phyloP scores from a whole-genome alignment of 1,140 invertebrate genomes.

The Camponotus floridanus region DNA sequence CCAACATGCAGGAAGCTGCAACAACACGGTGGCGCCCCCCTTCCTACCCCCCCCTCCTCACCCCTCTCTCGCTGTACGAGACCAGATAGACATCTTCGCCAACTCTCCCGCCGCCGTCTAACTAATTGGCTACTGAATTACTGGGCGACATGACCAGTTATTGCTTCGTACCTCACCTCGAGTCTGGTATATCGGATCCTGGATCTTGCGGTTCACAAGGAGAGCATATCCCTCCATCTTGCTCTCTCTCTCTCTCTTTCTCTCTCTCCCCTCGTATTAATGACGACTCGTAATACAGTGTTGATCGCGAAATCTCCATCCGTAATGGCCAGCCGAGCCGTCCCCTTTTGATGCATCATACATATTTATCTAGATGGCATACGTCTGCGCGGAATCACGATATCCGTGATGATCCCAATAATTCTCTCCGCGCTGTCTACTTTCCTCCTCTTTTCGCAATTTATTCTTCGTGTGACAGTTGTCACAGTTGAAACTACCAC shows the following conservation, averaged over 20 bases:
- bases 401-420: not conserved
- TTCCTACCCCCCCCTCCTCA: conserved; percentile 46
- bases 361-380: conserved; percentile 55
- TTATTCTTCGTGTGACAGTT: not conserved
- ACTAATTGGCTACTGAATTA: conserved; percentile 84
- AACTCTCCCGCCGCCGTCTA: conserved; percentile 77
- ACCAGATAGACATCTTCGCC: conserved; percentile 80
- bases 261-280: conserved; percentile 49
- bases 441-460: not conserved
- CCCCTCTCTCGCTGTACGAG: conserved; percentile 57
- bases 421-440: not conserved
- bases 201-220: conserved; percentile 69
- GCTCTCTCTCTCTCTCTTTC: not conserved
- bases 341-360: conserved; percentile 15
- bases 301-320: conserved; percentile 66
- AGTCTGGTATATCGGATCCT: conserved; percentile 68
- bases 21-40: conserved; percentile 70
- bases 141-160: conserved; percentile 80
- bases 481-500: not conserved
- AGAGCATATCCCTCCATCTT: conserved; percentile 42
- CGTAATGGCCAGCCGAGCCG: conserved; percentile 47
- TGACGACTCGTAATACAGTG: conserved; percentile 54
- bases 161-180: conserved; percentile 79
- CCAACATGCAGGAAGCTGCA: conserved; percentile 71
- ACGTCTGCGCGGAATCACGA: conserved; percentile 28